A percentile compares a stretch with the other conserved stretches of the same genome.
These are phyloP conservation scores for Dorcus parallelipipedus DNA, from an alignment of 2,888 invertebrate genomes.

Conservation along the genomic window DNA sequence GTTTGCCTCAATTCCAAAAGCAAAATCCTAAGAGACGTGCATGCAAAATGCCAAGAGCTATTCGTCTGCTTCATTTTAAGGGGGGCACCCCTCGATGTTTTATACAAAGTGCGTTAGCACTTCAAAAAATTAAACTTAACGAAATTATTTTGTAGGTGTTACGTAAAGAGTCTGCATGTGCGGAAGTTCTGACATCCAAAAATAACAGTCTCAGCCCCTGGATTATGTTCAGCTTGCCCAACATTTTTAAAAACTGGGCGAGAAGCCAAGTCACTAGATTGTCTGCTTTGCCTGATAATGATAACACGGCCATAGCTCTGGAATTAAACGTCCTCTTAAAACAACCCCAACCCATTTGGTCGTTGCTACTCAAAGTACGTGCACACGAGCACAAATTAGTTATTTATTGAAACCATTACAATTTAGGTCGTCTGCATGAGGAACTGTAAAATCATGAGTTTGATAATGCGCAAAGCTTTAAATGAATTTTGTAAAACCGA, in stretches of 20 bases:
- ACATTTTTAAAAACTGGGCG: constrained; percentile 54
- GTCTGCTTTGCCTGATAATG: constrained; percentile 54
- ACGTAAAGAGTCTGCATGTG: constrained; percentile 55
- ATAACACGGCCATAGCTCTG: constrained; percentile 62
- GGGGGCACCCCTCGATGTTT: constrained; percentile 69
- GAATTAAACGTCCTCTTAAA: constrained; percentile 69
- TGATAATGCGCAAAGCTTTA: constrained; percentile 56
- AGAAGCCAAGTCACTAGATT: constrained; percentile 45
- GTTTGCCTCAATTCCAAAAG: constrained; percentile 57
- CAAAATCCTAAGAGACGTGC: constrained; percentile 74
- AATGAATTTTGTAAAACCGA: constrained; percentile 48
- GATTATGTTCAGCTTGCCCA: constrained; percentile 67
- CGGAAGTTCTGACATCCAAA: constrained; percentile 56
- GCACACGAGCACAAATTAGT: neutral
- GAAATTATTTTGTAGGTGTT: constrained; percentile 47
- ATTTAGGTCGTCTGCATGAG: constrained; percentile 69
- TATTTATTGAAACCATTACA: constrained; percentile 2
- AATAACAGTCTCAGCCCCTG: constrained; percentile 61
- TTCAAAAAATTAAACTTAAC: neutral
- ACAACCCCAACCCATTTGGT: constrained; percentile 78
- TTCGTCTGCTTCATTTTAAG: constrained; percentile 71
- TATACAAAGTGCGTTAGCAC: constrained; percentile 63
- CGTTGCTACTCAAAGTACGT: constrained; percentile 66
- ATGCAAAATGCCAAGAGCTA: constrained; percentile 78
- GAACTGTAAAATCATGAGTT: constrained; percentile 60